These are phyloP conservation scores for Tipula confusa DNA, from an alignment of 2,888 invertebrate genomes.

Conservation along the genomic window DNA sequence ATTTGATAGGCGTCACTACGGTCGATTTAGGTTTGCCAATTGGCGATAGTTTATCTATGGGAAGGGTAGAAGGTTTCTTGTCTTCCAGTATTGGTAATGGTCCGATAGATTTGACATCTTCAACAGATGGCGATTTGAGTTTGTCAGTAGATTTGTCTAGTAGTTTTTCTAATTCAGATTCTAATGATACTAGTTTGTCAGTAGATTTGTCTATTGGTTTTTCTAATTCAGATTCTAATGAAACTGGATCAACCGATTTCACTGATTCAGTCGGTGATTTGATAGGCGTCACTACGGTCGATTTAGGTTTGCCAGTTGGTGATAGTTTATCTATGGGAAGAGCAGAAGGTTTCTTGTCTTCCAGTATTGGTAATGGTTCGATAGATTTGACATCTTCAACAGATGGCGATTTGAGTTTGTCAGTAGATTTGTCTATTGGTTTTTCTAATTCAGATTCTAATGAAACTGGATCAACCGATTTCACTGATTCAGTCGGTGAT, in stretches of 20 bases:
- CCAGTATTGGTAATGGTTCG: background rate
- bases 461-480: background rate
- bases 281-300: background rate
- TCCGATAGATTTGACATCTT: background rate
- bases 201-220: background rate
- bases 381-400: background rate
- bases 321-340: background rate
- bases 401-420: background rate
- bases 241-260: background rate
- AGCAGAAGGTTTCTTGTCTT: background rate
- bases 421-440: background rate
- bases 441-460: background rate
- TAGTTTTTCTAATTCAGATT: background rate
- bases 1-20: background rate
- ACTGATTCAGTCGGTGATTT: background rate
- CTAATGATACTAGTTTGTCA: background rate
- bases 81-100: background rate
- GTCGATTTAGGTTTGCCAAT: constrained; percentile 35
- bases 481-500: background rate
- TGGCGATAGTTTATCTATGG: background rate
- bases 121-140: background rate
- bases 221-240: background rate
- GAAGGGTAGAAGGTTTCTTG: background rate
- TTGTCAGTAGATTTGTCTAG: background rate
- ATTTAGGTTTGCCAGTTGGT: background rate